A percentile compares a stretch with the other conserved stretches of the same genome.
Evolutionary conservation across 2,888 invertebrate species (phyloP).

Genomic region (Chymomyza fuscimana): DNA sequence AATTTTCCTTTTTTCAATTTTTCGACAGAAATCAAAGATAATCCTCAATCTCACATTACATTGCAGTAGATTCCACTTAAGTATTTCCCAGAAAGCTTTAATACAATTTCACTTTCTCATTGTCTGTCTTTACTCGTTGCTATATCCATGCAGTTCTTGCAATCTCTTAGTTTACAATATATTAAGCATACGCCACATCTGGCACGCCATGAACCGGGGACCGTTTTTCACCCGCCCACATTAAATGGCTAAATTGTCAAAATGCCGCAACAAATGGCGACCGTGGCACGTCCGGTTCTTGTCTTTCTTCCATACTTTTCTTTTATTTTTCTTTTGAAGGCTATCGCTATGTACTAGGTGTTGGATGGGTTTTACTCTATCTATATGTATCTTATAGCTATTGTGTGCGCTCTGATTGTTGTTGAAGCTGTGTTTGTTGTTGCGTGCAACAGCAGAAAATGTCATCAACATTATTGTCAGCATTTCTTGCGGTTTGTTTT

Average conservation of each 20-base stretch:
- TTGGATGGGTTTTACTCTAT: conserved; percentile 12
- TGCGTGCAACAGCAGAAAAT: conserved; percentile 58
- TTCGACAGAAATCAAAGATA: no score
- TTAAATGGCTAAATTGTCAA: conserved; percentile 56
- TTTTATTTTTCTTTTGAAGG: conserved; percentile 9
- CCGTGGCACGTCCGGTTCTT: conserved; percentile 46
- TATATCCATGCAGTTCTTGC: background rate
- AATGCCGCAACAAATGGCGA: conserved; percentile 59
- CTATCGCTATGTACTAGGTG: conserved; percentile 29
- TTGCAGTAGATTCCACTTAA: no score
- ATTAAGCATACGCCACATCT: conserved; percentile 39
- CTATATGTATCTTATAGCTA: background rate
- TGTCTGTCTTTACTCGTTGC: background rate
- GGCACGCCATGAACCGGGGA: conserved; percentile 2
- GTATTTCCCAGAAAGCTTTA: background rate
- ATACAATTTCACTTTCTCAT: background rate
- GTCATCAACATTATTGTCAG: conserved; percentile 54
- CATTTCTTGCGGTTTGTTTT: conserved; percentile 32
- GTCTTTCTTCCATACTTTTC: conserved; percentile 15
- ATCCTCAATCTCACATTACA: no score
- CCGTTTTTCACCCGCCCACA: conserved; percentile 22
- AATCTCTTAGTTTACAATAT: conserved; percentile 23
- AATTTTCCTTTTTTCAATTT: no score
- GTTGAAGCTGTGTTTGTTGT: conserved; percentile 29
- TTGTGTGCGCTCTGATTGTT: conserved; percentile 41